phyloP scores from a whole-genome alignment of 2,113 vertebrate species.

The Salvelinus sp. region DNA sequence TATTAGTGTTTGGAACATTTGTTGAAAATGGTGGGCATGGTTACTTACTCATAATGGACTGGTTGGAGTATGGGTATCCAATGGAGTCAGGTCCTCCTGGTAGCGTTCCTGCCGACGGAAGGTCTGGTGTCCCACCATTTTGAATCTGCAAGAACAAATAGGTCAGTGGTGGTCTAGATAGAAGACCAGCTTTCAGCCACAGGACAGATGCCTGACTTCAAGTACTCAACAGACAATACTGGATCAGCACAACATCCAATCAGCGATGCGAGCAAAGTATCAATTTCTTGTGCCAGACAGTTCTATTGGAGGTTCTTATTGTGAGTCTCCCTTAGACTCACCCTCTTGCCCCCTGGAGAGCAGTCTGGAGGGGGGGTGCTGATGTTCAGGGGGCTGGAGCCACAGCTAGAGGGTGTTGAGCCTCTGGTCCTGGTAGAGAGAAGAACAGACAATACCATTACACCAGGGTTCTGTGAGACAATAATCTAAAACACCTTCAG shows the following conservation, averaged over 20 bases:
- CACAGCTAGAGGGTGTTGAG: slow-evolving; percentile 96
- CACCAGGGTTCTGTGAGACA: too few species aligned
- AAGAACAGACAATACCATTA: too few species aligned
- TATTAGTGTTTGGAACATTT: background rate
- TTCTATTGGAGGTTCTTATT: background rate
- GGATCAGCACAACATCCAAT: too few species aligned
- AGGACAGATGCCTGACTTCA: background rate
- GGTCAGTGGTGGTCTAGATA: background rate
- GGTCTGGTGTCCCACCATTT: slow-evolving; percentile 91
- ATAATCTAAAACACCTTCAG: too few species aligned
- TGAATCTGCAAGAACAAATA: slow-evolving; percentile 76
- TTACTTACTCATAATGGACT: slow-evolving; percentile 91
- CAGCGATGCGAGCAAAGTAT: too few species aligned
- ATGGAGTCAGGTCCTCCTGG: slow-evolving; percentile 91
- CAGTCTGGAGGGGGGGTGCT: slow-evolving; percentile 94
- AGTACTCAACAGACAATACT: background rate
- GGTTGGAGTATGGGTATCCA: slow-evolving; percentile 92
- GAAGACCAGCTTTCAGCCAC: background rate
- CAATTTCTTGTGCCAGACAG: background rate
- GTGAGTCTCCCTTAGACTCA: slow-evolving; percentile 41
- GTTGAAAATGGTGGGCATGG: background rate
- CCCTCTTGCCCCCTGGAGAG: slow-evolving; percentile 95
- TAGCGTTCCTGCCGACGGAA: slow-evolving; percentile 83
- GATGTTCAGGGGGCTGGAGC: slow-evolving; percentile 94
- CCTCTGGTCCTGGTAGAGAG: slow-evolving; percentile 84